These are phyloP conservation scores for Perognathus longimembris DNA, from an alignment of 2,113 vertebrate genomes.

Conservation along the genomic window DNA sequence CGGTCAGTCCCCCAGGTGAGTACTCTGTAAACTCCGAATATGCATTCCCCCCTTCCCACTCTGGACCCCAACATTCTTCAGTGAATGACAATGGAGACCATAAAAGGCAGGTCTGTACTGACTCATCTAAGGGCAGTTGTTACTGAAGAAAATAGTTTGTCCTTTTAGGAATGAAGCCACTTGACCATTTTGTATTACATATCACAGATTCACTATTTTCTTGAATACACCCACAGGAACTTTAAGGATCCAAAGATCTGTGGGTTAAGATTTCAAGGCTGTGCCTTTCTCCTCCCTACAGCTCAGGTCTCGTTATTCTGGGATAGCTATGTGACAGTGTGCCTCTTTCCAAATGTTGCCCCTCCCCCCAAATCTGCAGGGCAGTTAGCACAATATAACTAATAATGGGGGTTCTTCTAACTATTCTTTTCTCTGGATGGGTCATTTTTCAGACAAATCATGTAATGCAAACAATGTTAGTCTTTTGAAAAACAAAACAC, in stretches of 20 bases:
- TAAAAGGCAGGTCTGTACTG: background rate
- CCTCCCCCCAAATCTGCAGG: background rate
- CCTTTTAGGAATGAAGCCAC: background rate
- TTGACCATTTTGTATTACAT: background rate
- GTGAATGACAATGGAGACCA: background rate
- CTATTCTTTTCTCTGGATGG: background rate
- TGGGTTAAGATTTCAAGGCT: background rate
- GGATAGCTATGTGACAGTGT: background rate
- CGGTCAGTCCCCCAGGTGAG: background rate
- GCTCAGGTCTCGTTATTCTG: background rate
- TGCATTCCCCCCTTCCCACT: background rate
- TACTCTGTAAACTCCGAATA: background rate
- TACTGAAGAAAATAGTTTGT: background rate
- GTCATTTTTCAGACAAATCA: background rate
- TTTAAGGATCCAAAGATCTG: background rate
- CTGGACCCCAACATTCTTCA: background rate
- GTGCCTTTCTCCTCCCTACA: background rate
- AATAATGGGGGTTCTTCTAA: slow-evolving; percentile 25
- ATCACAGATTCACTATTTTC: background rate
- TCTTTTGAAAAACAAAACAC: background rate
- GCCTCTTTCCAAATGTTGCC: background rate
- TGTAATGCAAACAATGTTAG: background rate
- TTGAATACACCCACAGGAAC: background rate
- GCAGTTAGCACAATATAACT: background rate
- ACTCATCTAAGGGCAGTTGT: background rate